Conservation (phyloP, 1,140 invertebrate species). For the Octopus sinensis region DNA sequence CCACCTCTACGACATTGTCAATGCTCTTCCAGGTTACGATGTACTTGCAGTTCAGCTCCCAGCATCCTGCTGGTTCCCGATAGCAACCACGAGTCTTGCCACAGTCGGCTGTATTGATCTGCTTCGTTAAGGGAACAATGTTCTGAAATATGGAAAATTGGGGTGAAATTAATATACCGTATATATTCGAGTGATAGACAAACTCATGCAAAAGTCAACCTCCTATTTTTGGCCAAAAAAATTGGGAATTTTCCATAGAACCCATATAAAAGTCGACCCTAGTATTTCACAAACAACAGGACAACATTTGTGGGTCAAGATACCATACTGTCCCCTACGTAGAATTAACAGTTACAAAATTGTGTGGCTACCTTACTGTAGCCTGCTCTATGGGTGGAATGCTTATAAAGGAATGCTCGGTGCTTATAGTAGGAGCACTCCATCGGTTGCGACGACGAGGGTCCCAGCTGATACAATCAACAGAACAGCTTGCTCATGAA, state of each 20-base stretch:
- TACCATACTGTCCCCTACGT: no score
- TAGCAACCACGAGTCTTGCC: constrained; percentile 50
- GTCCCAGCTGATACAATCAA: no score
- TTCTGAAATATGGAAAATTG: constrained; percentile 21
- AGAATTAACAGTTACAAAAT: no score
- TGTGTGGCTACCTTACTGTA: no score
- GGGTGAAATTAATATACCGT: not conserved
- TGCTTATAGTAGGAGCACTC: no score
- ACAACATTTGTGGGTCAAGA: not conserved
- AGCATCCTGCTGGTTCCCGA: constrained; percentile 46
- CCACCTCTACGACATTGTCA: constrained; percentile 29
- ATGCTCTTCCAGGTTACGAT: constrained; percentile 48
- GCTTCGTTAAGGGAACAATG: constrained; percentile 30
- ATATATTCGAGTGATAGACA: constrained; percentile 10
- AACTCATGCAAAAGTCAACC: not conserved
- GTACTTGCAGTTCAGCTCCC: constrained; percentile 46
- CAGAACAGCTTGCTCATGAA: no score
- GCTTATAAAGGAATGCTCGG: no score
- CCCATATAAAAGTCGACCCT: not conserved
- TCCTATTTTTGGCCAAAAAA: not conserved
- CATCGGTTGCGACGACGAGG: no score
- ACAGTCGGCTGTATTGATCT: constrained; percentile 42
- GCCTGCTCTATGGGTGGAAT: no score
- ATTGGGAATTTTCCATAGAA: not conserved
- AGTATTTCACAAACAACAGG: not conserved